Evolutionary conservation across 2,888 invertebrate species (phyloP), one percentile per base, ranked within the genome.

Genomic region (Apamea crenata): DNA sequence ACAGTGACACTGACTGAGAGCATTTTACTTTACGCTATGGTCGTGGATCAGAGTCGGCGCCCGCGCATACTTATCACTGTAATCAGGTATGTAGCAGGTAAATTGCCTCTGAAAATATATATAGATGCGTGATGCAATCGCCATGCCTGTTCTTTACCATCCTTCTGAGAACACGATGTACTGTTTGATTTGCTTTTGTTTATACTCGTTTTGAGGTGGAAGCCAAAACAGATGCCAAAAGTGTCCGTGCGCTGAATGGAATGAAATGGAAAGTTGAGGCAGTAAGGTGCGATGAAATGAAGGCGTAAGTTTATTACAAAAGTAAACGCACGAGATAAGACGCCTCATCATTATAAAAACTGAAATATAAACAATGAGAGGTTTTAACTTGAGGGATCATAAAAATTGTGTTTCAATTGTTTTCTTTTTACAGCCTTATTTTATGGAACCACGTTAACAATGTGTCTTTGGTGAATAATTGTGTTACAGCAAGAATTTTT

Each of bases 21-120:
- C 73, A 73, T 70, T 75, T 71, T 74, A 83, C 74, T 75, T 71
- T 74, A 83, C 74, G 82, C 70, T 84, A 80, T 85, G 82, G 85
- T 82, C 83, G 87, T 88, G 83, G 90, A 88, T 86, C 75, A 81
- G 77, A 80, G 84, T 89, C 93, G 92, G 94, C 95, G 95, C 93
- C 89, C 88, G 95, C 93, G 93, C 94, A 91, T 86, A 91, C 86
- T 93, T 93, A 93, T 92, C 93, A 92, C 89, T 87, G 91, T 89
- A 91, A 92, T 90, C 88, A 90, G 91, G 89, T 90, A 89, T 86
- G 85, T 86, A 91, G 90, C 93, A 95, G 95, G 95, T 95, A 95
- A 95, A 94, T 94, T 93, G 91, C 91, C 89, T 92, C 93, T 94
- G 94, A 95, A 94, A 95, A 95, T 92, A 91, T 90, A 92, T 89